Conservation (phyloP, 1,140 invertebrate genomes). For the Drosophila mauritiana region DNA sequence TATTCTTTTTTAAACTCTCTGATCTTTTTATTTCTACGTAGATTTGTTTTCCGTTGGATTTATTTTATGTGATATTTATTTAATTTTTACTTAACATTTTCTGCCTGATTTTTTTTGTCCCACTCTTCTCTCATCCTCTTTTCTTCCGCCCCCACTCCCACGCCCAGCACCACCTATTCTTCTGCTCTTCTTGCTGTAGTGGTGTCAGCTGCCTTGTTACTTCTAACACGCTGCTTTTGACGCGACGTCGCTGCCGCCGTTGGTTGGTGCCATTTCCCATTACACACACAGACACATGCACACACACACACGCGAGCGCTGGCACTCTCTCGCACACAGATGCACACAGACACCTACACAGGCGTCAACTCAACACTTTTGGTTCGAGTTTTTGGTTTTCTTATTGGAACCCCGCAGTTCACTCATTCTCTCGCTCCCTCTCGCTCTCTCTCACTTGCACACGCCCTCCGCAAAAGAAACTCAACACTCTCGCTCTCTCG, state of each 20-base stretch:
- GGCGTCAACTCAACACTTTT: slow-evolving; percentile 78
- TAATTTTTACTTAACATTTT: neutral
- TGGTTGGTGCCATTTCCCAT: slow-evolving; percentile 65
- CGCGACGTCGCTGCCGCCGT: slow-evolving; percentile 52
- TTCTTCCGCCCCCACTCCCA: neutral
- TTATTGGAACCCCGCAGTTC: slow-evolving; percentile 66
- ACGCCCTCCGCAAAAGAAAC: slow-evolving; percentile 17
- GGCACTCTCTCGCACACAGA: slow-evolving; percentile 20
- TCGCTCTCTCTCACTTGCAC: slow-evolving; percentile 19
- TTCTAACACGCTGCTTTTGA: slow-evolving; percentile 71
- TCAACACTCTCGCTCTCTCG: slow-evolving; percentile 40
- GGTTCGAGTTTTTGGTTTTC: slow-evolving; percentile 69
- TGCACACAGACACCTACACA: slow-evolving; percentile 25
- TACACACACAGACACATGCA: slow-evolving; percentile 33
- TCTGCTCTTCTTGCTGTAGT: slow-evolving; percentile 30
- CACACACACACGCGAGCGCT: neutral
- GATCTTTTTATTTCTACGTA: neutral
- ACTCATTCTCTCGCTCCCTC: slow-evolving; percentile 23
- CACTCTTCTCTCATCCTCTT: neutral
- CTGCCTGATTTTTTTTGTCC: neutral
- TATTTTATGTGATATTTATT: neutral
- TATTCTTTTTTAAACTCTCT: neutral
- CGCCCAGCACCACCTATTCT: neutral
- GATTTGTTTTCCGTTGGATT: neutral
- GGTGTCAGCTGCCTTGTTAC: slow-evolving; percentile 82